Evolutionary conservation across 2,113 vertebrate genomes (phyloP).

Genomic region (Bos taurus): DNA sequence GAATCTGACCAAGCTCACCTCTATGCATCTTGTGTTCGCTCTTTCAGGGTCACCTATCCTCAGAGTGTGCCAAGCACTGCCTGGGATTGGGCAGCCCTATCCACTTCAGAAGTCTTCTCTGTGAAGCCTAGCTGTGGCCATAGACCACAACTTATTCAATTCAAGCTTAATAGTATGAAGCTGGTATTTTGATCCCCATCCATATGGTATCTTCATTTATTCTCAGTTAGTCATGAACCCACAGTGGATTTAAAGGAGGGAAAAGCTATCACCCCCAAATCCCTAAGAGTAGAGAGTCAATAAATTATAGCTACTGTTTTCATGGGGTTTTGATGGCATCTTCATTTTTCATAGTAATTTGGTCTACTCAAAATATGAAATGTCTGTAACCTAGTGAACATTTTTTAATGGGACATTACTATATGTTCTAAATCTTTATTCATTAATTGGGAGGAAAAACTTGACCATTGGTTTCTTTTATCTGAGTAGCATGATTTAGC

Average conservation of each 20-base stretch:
- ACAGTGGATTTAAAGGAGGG: neutral
- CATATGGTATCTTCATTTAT: neutral
- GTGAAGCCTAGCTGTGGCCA: neutral
- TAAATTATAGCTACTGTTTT: neutral
- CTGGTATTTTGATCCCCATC: neutral
- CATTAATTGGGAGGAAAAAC: neutral
- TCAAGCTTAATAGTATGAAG: neutral
- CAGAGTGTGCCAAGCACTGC: neutral
- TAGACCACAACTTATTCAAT: slow-evolving; percentile 2
- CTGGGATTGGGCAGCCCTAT: neutral
- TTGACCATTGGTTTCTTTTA: neutral
- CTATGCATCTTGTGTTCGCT: neutral
- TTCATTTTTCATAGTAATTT: neutral
- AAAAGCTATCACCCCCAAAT: neutral
- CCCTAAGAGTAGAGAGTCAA: neutral
- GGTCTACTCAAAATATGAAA: neutral
- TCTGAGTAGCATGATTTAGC: neutral
- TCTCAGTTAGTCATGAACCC: neutral
- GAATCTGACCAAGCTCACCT: neutral
- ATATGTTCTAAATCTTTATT: neutral
- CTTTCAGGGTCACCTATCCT: neutral
- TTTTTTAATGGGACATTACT: neutral
- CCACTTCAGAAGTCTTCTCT: neutral
- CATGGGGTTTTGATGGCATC: neutral
- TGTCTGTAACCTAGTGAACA: neutral